Conservation (phyloP, 37 sponge, comb jelly and placozoan species). For the Oscarella lobularis region DNA sequence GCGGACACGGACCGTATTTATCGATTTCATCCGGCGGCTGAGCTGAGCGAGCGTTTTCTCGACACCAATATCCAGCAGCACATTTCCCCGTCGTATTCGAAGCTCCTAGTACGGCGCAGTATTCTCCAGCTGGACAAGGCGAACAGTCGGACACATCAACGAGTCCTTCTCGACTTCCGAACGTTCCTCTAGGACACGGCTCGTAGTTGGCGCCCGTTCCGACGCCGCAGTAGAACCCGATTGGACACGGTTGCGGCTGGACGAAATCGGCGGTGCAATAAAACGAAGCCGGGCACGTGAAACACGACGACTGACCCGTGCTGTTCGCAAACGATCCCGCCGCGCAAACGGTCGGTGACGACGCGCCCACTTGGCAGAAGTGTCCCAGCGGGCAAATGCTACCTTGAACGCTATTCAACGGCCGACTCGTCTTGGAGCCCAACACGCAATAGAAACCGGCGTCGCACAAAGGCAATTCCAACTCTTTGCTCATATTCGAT, state of each 20-base stretch:
- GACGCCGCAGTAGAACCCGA: conserved; percentile 20
- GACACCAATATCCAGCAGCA: conserved; percentile 17
- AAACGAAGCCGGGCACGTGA: conserved; percentile 14
- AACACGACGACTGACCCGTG: not conserved
- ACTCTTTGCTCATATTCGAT: conserved; percentile 3
- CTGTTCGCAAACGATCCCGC: conserved; percentile 7
- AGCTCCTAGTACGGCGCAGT: conserved; percentile 8
- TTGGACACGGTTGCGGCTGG: conserved; percentile 27
- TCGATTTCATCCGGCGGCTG: conserved; percentile 3
- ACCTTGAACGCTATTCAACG: not conserved
- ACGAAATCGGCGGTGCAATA: conserved; percentile 14
- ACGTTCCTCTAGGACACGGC: conserved; percentile 27
- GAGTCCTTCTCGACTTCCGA: not conserved
- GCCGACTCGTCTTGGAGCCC: not conserved
- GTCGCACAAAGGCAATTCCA: not conserved
- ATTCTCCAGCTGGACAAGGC: conserved; percentile 20
- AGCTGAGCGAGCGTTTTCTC: conserved; percentile 4
- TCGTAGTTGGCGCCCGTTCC: conserved; percentile 14
- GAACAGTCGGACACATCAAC: conserved; percentile 6
- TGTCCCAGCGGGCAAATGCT: conserved; percentile 11
- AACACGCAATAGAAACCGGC: conserved; percentile 18
- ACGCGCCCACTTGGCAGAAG: conserved; percentile 7
- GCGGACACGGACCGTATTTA: conserved; percentile 14
- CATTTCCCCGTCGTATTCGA: conserved; percentile 5
- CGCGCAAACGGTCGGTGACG: not conserved